Evolutionary conservation across 2,888 invertebrate genomes (phyloP).

Genomic region (Muscina levida): DNA sequence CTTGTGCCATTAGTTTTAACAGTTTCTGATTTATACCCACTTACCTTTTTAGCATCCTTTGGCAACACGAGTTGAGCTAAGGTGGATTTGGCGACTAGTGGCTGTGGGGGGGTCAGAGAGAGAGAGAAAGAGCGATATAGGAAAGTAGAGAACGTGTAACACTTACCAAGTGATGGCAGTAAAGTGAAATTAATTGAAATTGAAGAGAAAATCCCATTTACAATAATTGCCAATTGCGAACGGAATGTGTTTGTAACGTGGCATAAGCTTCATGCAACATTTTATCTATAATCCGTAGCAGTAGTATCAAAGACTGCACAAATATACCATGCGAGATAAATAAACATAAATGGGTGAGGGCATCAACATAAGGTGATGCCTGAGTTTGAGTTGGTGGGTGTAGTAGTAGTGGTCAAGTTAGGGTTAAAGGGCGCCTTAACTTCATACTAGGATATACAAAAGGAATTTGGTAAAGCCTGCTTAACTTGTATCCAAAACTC

Average conservation of each 20-base stretch:
- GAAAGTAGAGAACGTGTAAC: conserved; percentile 21
- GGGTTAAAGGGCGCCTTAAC: too few species aligned
- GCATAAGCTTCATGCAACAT: conserved; percentile 8
- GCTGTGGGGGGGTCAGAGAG: neutral
- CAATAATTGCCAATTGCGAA: conserved; percentile 62
- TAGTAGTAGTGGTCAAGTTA: too few species aligned
- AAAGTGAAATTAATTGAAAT: conserved; percentile 64
- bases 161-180: conserved; percentile 47
- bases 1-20: conserved; percentile 34
- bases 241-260: neutral
- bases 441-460: too few species aligned
- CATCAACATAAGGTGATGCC: too few species aligned
- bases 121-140: neutral
- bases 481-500: too few species aligned
- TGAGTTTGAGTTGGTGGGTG: too few species aligned
- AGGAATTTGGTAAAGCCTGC: too few species aligned
- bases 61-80: too few species aligned
- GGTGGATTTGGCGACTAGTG: too few species aligned
- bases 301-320: conserved; percentile 18
- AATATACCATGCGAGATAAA: too few species aligned
- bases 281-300: conserved; percentile 32
- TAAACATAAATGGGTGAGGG: too few species aligned
- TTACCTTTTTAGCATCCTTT: neutral
- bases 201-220: conserved; percentile 63
- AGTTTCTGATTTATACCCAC: conserved; percentile 10